Conservation (phyloP, 2,113 vertebrate species). For the Sitta europaea region DNA sequence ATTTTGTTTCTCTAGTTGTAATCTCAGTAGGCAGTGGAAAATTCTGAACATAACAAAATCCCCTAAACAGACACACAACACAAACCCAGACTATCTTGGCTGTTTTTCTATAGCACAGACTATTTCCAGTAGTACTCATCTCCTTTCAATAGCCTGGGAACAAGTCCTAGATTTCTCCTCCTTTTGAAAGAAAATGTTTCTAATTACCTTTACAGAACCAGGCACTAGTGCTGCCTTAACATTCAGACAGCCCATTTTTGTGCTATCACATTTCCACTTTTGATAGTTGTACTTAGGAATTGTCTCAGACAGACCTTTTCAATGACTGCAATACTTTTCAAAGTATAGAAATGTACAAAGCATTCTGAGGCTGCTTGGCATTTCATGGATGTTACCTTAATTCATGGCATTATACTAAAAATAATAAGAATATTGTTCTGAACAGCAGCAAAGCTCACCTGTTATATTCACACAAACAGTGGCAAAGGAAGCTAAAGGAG, state of each 20-base stretch:
- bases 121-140: not conserved
- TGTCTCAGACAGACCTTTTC: not conserved
- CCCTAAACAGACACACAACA: not conserved
- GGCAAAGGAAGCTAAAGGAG: slow-evolving; percentile 84
- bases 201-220: not conserved
- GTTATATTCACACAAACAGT: slow-evolving; percentile 84
- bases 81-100: not conserved
- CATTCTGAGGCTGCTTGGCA: not conserved
- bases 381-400: not conserved
- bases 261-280: not conserved
- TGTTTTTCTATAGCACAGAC: not conserved
- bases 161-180: not conserved
- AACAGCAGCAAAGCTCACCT: slow-evolving; percentile 66
- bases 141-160: not conserved
- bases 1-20: not conserved
- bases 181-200: not conserved
- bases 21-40: not conserved
- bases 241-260: not conserved
- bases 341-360: not conserved
- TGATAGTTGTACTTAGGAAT: not conserved
- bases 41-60: not conserved
- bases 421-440: not conserved
- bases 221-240: not conserved
- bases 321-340: not conserved
- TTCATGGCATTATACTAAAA: not conserved